Conservation (phyloP, 1,140 invertebrate genomes). For the Procambarus clarkii region DNA sequence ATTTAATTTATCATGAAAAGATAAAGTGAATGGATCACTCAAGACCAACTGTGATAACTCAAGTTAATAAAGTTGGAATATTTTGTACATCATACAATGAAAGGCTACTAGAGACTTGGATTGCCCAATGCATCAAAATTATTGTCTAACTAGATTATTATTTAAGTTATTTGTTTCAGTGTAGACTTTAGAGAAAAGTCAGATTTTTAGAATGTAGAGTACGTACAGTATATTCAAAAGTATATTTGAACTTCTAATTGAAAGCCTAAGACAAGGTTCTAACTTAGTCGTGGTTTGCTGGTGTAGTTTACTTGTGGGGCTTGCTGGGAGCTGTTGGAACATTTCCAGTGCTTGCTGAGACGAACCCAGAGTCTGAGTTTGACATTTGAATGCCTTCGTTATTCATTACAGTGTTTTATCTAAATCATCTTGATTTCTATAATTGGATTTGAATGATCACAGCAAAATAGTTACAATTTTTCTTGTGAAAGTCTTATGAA, state of each 20-base stretch:
- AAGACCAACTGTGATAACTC: background rate
- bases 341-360: background rate
- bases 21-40: background rate
- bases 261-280: conserved; percentile 64
- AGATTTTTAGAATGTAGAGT: conserved; percentile 14
- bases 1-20: background rate
- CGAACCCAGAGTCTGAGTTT: background rate
- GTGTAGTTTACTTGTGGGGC: conserved; percentile 38
- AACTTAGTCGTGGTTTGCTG: conserved; percentile 38
- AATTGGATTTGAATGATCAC: too few relatives aligned
- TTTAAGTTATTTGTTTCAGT: conserved; percentile 2
- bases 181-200: conserved; percentile 50
- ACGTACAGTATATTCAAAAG: background rate
- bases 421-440: too few relatives aligned
- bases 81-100: conserved; percentile 10
- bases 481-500: background rate
- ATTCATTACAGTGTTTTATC: background rate
- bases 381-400: background rate
- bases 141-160: background rate
- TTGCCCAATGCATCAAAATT: background rate
- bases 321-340: conserved; percentile 29
- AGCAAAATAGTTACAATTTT: too few relatives aligned
- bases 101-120: background rate
- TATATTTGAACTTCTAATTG: conserved; percentile 16
- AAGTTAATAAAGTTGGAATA: background rate